Conservation (phyloP, 1,140 invertebrate genomes). For the Drosophila willistoni region DNA sequence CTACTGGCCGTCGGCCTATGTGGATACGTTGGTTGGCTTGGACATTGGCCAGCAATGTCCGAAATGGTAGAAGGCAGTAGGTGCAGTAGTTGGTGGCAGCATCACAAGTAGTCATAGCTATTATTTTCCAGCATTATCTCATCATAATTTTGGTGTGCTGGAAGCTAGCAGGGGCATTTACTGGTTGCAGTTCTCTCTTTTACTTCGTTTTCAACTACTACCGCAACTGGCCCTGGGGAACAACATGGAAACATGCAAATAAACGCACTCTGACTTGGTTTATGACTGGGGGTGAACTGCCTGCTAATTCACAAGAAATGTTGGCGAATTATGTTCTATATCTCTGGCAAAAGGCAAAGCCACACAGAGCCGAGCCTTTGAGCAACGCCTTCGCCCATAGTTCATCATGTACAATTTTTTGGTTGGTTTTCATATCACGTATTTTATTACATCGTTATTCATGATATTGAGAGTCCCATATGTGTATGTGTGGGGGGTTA, state of each 20-base stretch:
- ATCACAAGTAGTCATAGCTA: slow-evolving; percentile 44
- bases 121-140: slow-evolving; percentile 68
- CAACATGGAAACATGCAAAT: slow-evolving; percentile 50
- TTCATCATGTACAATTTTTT: slow-evolving; percentile 60
- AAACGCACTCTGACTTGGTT: slow-evolving; percentile 41
- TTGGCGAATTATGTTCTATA: slow-evolving; percentile 59
- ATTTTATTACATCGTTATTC: slow-evolving; percentile 82
- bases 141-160: slow-evolving; percentile 52
- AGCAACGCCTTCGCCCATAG: slow-evolving; percentile 44
- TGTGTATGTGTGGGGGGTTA: not conserved
- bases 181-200: slow-evolving; percentile 29
- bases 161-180: slow-evolving; percentile 29
- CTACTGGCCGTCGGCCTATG: slow-evolving; percentile 32
- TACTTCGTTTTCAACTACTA: not conserved
- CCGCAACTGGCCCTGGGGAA: not conserved
- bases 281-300: slow-evolving; percentile 33
- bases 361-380: slow-evolving; percentile 16
- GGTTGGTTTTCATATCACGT: slow-evolving; percentile 72
- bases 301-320: slow-evolving; percentile 70
- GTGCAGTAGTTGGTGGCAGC: not conserved
- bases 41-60: slow-evolving; percentile 2
- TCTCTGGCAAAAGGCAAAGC: slow-evolving; percentile 33
- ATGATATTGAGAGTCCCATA: slow-evolving; percentile 58
- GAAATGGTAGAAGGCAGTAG: no score
- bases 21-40: slow-evolving; percentile 29